These are phyloP conservation scores for Saccostrea glomerata DNA, from an alignment of 1,140 invertebrate genomes.

Conservation along the genomic window DNA sequence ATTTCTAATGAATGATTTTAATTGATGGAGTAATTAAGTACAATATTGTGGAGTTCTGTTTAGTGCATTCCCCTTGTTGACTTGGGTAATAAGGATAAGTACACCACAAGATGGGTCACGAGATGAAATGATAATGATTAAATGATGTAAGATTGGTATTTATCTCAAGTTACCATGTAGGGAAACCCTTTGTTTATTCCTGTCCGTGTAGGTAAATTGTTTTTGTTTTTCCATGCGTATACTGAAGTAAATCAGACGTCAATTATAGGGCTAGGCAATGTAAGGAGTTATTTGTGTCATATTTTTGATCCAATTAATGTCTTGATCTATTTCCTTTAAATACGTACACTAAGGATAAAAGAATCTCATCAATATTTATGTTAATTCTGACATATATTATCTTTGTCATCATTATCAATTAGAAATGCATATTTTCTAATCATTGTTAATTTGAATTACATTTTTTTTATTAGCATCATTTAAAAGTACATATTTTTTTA, in stretches of 20 bases:
- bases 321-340: neutral
- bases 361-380: no score
- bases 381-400: no score
- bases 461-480: no score
- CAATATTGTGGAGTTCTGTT: neutral
- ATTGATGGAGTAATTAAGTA: no score
- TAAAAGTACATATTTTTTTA: no score
- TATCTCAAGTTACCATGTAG: neutral
- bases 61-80: neutral
- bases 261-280: neutral
- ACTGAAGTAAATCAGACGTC: neutral
- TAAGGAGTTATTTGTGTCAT: neutral
- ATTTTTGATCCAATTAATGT: neutral
- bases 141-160: neutral
- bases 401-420: no score
- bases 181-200: neutral
- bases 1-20: no score
- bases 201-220: neutral
- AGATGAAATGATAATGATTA: neutral
- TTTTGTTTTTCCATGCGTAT: neutral
- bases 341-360: neutral
- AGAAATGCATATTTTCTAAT: no score
- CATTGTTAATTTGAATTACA: no score
- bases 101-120: neutral
- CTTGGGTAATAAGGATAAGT: neutral